These are phyloP conservation scores for Tetheella fluctuosa DNA, from an alignment of 2,888 invertebrate genomes.

Conservation along the genomic window DNA sequence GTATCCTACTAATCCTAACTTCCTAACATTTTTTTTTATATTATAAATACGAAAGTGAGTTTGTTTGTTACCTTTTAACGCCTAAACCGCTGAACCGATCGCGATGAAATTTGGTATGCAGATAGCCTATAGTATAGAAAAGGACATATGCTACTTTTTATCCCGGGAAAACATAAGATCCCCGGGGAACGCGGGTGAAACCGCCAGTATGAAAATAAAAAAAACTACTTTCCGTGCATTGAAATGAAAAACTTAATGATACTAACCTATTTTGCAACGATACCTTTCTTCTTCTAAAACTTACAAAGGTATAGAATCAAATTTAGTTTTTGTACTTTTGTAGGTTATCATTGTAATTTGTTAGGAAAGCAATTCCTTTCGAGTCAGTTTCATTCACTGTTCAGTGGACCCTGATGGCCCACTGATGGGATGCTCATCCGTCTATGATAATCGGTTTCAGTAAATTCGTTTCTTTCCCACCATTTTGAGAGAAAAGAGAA, in stretches of 20 bases:
- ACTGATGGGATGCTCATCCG: conserved; percentile 42
- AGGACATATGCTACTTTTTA: too few relatives aligned
- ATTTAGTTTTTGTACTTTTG: too few relatives aligned
- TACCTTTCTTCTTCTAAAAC: background rate
- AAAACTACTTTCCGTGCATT: background rate
- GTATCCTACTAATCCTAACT: too few relatives aligned
- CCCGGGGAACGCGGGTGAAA: too few relatives aligned
- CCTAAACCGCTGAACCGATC: too few relatives aligned
- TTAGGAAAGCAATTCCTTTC: conserved; percentile 19
- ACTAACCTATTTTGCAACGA: background rate
- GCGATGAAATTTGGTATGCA: too few relatives aligned
- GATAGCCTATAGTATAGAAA: too few relatives aligned
- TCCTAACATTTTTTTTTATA: too few relatives aligned
- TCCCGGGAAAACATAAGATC: too few relatives aligned
- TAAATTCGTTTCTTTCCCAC: conserved; percentile 19
- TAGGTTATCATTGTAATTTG: conserved; percentile 11
- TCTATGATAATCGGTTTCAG: conserved; percentile 40
- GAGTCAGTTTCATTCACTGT: conserved; percentile 22
- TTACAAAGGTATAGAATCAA: background rate
- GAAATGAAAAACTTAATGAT: background rate
- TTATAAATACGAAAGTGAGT: too few relatives aligned
- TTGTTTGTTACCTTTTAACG: too few relatives aligned
- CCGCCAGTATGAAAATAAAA: too few relatives aligned
- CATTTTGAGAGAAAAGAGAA: background rate
- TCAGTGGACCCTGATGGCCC: conserved; percentile 22